Evolutionary conservation across 2,888 invertebrate species (phyloP).

Genomic region (Dyspetes luteomarginatus): DNA sequence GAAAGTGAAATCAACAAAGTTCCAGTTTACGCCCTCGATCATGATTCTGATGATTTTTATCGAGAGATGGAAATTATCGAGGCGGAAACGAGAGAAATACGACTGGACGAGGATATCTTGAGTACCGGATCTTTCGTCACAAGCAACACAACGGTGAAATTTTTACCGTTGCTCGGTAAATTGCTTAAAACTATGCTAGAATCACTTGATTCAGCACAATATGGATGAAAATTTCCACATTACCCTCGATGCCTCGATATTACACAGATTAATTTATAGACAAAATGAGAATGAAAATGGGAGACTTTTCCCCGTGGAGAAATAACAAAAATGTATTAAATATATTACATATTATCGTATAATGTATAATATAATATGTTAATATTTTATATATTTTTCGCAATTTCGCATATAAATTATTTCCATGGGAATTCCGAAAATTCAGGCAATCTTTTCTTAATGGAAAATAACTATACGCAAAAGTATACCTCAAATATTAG

Average conservation of each 20-base stretch:
- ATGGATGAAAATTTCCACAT: constrained; percentile 56
- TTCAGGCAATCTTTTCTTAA: no score
- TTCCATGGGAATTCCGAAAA: no score
- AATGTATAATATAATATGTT: no score
- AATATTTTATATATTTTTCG: no score
- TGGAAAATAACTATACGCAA: no score
- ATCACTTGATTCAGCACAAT: constrained; percentile 79
- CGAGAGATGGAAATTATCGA: neutral
- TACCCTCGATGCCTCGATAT: neutral
- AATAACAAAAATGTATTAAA: no score
- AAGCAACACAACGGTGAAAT: constrained; percentile 70
- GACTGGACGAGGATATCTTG: constrained; percentile 71
- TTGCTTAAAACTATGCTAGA: constrained; percentile 80
- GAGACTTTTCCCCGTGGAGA: no score
- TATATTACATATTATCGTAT: no score
- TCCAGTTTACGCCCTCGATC: constrained; percentile 66
- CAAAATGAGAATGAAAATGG: no score
- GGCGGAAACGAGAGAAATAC: constrained; percentile 42
- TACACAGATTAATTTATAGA: neutral
- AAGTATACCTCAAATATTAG: no score
- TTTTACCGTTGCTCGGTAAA: constrained; percentile 80
- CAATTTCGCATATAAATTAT: no score
- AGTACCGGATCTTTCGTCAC: constrained; percentile 77
- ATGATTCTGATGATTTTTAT: constrained; percentile 49
- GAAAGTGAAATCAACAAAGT: constrained; percentile 73